Percentiles rank a stretch among this genome's conserved stretches.
phyloP scores from a whole-genome alignment of 2,113 vertebrate species.

The Rattus norvegicus region DNA sequence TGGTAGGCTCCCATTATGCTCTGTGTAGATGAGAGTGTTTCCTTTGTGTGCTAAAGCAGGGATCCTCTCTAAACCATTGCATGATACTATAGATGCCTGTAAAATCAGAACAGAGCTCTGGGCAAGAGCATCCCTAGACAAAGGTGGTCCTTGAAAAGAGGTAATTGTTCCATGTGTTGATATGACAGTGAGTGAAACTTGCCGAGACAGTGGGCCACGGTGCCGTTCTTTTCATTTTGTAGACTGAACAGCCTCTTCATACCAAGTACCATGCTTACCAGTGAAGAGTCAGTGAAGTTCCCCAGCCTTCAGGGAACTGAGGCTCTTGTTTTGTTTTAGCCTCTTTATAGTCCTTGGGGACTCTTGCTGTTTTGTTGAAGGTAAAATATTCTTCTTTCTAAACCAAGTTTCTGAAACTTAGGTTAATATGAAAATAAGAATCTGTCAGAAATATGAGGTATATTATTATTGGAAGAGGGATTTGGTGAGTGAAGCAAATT shows the following conservation, averaged over 20 bases:
- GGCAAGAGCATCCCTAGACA: not conserved
- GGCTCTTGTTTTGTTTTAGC: not conserved
- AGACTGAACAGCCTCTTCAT: not conserved
- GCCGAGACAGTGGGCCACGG: not conserved
- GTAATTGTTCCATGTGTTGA: not conserved
- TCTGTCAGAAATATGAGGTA: slow-evolving; percentile 4
- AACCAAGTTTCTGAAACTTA: not conserved
- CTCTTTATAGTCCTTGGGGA: not conserved
- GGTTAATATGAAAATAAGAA: slow-evolving; percentile 9
- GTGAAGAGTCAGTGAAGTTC: not conserved
- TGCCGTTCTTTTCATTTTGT: not conserved
- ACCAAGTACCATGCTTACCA: not conserved
- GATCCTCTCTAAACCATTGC: not conserved
- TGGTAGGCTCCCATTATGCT: not conserved
- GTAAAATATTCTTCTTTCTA: not conserved
- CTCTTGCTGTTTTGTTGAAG: not conserved
- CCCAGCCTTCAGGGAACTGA: not conserved
- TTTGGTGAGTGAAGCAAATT: not conserved
- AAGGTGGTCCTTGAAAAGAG: not conserved
- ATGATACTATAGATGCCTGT: not conserved
- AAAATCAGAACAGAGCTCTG: not conserved
- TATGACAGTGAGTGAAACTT: not conserved
- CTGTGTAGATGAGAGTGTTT: not conserved
- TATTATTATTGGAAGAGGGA: not conserved
- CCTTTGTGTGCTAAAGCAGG: not conserved